Base-by-base conservation (phyloP, 1,140 invertebrate species). In the Drosophila mayri region DNA sequence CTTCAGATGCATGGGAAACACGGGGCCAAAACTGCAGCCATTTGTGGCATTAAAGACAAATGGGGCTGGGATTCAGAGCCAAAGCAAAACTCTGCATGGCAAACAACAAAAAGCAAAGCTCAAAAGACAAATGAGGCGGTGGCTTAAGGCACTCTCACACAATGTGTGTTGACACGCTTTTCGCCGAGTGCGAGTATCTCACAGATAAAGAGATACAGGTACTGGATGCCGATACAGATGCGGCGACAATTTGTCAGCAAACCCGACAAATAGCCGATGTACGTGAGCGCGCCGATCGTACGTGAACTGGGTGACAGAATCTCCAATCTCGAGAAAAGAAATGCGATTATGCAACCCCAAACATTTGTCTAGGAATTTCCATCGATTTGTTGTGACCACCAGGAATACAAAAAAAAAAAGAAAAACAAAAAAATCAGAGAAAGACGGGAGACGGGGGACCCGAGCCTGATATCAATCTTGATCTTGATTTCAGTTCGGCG, bases 401-500 rank as follows among this genome's bases (percentile, higher is more conserved):
- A 72, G 61, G 47, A 52, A 67, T 40, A 50, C 35, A 35, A 18
- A 7, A 41, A 22, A 12, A 37, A 32, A 55, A 30, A 47, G 11
- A 35, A 37, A 54, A 25, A 38, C 41, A 57, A 57, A 61, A 49
- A 70, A 41, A 70, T 9, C 38, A n/a, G 52, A 52, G 38, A 61
- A 63, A 58, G 40, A 63, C 54, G 25, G 55, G 55, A 54, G 28
- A 30, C 32, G 50, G 20, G 52, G 25, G 52, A 55, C 52, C 52
- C 52, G 52, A 79, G 75, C 63, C 70, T 58, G 75, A 90, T 85
- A 90, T 90, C 70, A 79, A 90, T 90, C 86, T 90, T 81, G 86
- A 90, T 90, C 85, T 90, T 90, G 86, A 90, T 90, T 88, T 80
- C 85, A 81, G 78, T 85, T 90, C 76, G 66, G 74, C 73, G 74